Evolutionary conservation across 2,797 vertebrate genomes (phyloP).

Genomic region (Pangasius macronema): DNA sequence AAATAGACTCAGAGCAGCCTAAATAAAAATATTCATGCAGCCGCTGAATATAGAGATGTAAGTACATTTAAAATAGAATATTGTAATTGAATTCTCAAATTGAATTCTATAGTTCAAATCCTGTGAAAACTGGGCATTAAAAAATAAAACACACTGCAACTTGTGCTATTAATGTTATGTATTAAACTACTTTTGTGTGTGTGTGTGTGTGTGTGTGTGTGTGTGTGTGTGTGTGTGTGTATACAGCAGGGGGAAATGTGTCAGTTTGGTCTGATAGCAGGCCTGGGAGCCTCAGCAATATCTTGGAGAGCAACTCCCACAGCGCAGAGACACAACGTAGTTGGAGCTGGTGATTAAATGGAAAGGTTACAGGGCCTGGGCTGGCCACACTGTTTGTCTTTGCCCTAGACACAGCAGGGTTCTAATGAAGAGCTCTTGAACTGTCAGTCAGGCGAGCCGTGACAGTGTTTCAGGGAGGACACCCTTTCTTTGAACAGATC

Average conservation of each 20-base stretch:
- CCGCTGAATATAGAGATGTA: not conserved
- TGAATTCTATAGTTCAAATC: not conserved
- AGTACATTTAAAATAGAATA: not conserved
- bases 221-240: conserved; percentile 39
- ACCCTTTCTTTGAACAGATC: conserved; percentile 63
- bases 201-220: conserved; percentile 10
- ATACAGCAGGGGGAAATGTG: conserved; percentile 57
- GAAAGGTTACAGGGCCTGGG: conserved; percentile 75
- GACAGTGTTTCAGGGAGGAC: conserved; percentile 82
- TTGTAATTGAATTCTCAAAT: not conserved
- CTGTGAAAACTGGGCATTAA: conserved; percentile 5
- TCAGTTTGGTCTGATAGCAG: conserved; percentile 63
- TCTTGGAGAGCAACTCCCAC: conserved; percentile 66
- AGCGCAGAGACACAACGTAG: conserved; percentile 67
- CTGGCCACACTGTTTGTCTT: conserved; percentile 74
- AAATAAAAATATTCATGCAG: not conserved
- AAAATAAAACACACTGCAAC: not conserved
- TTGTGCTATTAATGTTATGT: conserved; percentile 14
- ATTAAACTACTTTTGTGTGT: not conserved
- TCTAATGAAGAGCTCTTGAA: conserved; percentile 89
- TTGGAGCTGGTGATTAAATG: conserved; percentile 76
- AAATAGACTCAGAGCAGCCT: not conserved
- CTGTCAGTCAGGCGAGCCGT: conserved; percentile 77
- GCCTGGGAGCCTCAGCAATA: conserved; percentile 63
- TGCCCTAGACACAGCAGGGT: conserved; percentile 70